Evolutionary conservation across 2,113 vertebrate species (phyloP).

Genomic region (Scomber scombrus): DNA sequence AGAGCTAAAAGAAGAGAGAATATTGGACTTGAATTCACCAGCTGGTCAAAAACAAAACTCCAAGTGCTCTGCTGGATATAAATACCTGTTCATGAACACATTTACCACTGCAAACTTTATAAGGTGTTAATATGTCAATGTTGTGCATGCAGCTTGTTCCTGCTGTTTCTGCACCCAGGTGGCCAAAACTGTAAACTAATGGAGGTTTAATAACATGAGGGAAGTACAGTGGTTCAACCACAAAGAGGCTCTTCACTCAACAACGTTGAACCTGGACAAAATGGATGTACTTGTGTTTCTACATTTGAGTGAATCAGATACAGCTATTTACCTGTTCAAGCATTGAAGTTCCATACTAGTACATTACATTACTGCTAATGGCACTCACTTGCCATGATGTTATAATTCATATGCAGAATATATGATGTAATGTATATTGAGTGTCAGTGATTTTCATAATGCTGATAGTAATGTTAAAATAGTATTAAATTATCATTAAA

Average conservation of each 20-base stretch:
- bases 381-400: too few species aligned
- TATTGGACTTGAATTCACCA: too few species aligned
- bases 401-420: not conserved
- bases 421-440: not conserved
- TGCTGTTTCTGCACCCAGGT: not conserved
- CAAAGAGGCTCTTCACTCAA: not conserved
- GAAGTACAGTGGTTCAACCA: not conserved
- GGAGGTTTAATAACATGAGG: not conserved
- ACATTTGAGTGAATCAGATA: too few species aligned
- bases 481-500: not conserved
- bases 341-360: too few species aligned
- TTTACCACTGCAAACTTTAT: not conserved
- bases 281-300: too few species aligned
- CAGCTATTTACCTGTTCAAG: too few species aligned
- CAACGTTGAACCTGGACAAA: too few species aligned
- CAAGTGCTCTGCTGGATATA: not conserved
- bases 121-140: constrained; percentile 8
- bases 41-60: not conserved
- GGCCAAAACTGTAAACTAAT: not conserved
- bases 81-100: too few species aligned
- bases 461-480: not conserved
- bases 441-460: not conserved
- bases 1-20: not conserved
- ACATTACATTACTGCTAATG: not conserved
- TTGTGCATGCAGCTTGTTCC: not conserved